Conservation (phyloP, 2,113 vertebrate genomes). For the Mormyrus iriodes region DNA sequence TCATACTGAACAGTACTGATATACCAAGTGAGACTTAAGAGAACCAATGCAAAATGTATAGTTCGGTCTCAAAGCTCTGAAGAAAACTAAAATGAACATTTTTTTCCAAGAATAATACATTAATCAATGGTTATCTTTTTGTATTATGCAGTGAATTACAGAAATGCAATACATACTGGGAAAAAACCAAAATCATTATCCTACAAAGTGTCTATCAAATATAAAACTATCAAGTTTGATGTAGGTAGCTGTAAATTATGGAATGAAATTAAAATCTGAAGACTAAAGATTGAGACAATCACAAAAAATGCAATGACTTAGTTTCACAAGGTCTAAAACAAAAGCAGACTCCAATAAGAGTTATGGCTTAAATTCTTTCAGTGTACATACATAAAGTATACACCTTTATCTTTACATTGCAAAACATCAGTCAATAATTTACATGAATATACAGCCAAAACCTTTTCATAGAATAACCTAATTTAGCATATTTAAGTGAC, state of each 20-base stretch:
- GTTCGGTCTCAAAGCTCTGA: background rate
- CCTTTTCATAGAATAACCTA: background rate
- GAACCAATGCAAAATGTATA: conserved; percentile 2
- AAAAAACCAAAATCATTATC: background rate
- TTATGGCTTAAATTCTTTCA: conserved; percentile 13
- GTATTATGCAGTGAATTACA: background rate
- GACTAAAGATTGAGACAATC: background rate
- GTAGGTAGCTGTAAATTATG: background rate
- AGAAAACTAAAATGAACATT: background rate
- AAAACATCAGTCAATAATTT: conserved; percentile 1
- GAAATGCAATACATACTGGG: background rate
- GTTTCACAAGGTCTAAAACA: background rate
- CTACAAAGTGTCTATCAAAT: background rate
- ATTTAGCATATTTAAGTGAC: background rate
- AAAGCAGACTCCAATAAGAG: background rate
- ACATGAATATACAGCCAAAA: conserved; percentile 10
- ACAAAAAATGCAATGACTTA: background rate
- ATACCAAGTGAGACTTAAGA: background rate
- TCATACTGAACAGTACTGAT: background rate
- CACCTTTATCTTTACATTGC: background rate
- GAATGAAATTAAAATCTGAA: background rate
- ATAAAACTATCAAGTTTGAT: background rate
- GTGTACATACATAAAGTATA: background rate
- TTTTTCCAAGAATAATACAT: background rate
- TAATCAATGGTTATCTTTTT: background rate